Percentiles rank a stretch among this genome's conserved stretches.
Conservation (phyloP, 2,797 vertebrate genomes). For the Typhlichthys eigenmanni region DNA sequence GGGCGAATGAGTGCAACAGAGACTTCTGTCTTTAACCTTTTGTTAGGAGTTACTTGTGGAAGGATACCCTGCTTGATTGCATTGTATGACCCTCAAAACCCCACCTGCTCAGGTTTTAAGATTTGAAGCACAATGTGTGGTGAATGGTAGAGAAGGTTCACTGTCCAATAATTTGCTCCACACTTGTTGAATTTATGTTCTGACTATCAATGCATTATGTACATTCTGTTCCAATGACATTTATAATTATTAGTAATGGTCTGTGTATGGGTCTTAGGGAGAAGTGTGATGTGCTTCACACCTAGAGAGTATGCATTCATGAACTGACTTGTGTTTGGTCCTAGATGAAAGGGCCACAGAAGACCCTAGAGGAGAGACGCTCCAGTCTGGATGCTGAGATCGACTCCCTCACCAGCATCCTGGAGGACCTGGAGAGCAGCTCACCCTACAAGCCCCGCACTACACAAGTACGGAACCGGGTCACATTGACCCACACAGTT, state of each 20-base stretch:
- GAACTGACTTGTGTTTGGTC: slow-evolving; percentile 6
- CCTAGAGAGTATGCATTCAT: neutral
- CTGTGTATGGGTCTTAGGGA: no score
- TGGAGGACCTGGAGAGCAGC: slow-evolving; percentile 94
- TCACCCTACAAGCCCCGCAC: slow-evolving; percentile 90
- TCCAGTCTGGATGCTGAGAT: slow-evolving; percentile 97
- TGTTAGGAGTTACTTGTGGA: slow-evolving; percentile 4
- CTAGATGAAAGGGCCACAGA: slow-evolving; percentile 86
- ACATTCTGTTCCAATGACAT: no score
- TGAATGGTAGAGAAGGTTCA: no score
- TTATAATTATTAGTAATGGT: no score
- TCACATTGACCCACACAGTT: neutral
- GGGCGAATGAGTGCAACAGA: neutral
- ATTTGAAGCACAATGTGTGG: no score
- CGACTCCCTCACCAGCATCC: slow-evolving; percentile 94
- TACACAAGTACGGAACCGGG: slow-evolving; percentile 70
- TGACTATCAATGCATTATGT: no score
- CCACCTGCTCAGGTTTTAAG: no score
- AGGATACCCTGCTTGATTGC: neutral
- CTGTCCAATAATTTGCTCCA: no score
- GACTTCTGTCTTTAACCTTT: slow-evolving; percentile 26
- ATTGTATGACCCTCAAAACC: no score
- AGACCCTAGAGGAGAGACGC: slow-evolving; percentile 91
- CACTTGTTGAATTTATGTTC: no score
- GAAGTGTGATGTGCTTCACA: no score